Conservation (phyloP, 2,797 vertebrate species). For the Centroberyx gerrardi region DNA sequence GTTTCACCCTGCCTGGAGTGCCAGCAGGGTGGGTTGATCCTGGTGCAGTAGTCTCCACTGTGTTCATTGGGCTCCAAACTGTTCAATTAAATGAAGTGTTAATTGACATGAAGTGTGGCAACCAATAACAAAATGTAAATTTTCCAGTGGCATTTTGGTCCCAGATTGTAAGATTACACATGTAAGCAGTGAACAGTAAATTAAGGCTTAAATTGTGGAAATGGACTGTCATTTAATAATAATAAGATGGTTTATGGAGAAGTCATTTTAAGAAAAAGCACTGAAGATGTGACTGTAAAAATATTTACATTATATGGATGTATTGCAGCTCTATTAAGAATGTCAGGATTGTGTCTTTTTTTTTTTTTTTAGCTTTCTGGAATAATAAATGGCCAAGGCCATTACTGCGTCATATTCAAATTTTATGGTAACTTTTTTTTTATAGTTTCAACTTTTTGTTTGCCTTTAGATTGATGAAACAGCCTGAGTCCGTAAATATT, state of each 20-base stretch:
- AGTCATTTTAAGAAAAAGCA: not conserved
- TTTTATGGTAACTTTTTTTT: not conserved
- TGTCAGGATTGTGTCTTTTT: not conserved
- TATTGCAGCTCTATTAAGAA: constrained; percentile 7
- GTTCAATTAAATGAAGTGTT: not conserved
- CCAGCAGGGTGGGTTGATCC: too few species aligned
- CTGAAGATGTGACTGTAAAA: not conserved
- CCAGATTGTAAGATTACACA: not conserved
- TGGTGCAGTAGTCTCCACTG: too few species aligned
- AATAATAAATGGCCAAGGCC: not conserved
- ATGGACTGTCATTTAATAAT: not conserved
- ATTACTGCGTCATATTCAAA: constrained; percentile 4
- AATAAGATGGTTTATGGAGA: not conserved
- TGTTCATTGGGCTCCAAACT: not conserved
- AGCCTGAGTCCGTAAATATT: not conserved
- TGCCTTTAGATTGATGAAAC: not conserved
- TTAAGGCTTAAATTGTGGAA: not conserved
- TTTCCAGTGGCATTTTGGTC: not conserved
- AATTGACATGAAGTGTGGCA: not conserved
- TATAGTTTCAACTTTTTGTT: not conserved
- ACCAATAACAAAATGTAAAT: not conserved
- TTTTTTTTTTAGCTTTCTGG: not conserved
- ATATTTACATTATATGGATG: not conserved
- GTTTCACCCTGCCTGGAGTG: too few species aligned
- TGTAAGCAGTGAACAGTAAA: not conserved